Evolutionary conservation across 2,888 invertebrate species (phyloP).

Genomic region (Pseudanteris insignis): DNA sequence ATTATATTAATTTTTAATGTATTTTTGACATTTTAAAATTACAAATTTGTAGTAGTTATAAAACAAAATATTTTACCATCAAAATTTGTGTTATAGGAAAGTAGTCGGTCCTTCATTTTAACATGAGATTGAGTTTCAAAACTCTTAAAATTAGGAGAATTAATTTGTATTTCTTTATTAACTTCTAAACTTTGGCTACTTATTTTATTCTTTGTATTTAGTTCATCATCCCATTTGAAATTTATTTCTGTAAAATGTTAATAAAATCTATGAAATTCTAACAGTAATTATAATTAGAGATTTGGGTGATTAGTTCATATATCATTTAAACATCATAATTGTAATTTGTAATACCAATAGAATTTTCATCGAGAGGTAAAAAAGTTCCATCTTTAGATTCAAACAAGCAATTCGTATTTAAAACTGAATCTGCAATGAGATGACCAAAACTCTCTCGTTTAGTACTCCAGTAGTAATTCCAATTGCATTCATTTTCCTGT

Average conservation of each 20-base stretch:
- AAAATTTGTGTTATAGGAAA: slow-evolving; percentile 1
- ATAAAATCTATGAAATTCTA: neutral
- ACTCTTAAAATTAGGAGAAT: neutral
- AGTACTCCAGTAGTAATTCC: slow-evolving; percentile 14
- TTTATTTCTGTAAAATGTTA: slow-evolving; percentile 3
- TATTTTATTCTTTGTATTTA: no score
- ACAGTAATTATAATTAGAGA: neutral
- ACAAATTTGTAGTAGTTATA: no score
- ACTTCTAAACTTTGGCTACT: no score
- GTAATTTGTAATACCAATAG: slow-evolving; percentile 16
- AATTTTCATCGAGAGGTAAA: slow-evolving; percentile 8
- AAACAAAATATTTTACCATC: slow-evolving; percentile 2
- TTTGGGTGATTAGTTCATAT: no score
- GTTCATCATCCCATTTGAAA: slow-evolving; percentile 3
- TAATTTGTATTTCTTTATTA: no score
- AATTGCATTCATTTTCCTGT: slow-evolving; percentile 12
- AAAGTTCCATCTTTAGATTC: slow-evolving; percentile 11
- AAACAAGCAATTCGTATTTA: slow-evolving; percentile 5
- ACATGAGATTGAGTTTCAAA: neutral
- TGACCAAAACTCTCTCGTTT: slow-evolving; percentile 22
- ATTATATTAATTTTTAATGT: no score
- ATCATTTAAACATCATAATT: no score
- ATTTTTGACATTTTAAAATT: no score
- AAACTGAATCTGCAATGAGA: slow-evolving; percentile 15
- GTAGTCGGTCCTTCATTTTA: slow-evolving; percentile 5